Base-by-base conservation (phyloP, 1,140 invertebrate species). In the Geopemphigus sp. region DNA sequence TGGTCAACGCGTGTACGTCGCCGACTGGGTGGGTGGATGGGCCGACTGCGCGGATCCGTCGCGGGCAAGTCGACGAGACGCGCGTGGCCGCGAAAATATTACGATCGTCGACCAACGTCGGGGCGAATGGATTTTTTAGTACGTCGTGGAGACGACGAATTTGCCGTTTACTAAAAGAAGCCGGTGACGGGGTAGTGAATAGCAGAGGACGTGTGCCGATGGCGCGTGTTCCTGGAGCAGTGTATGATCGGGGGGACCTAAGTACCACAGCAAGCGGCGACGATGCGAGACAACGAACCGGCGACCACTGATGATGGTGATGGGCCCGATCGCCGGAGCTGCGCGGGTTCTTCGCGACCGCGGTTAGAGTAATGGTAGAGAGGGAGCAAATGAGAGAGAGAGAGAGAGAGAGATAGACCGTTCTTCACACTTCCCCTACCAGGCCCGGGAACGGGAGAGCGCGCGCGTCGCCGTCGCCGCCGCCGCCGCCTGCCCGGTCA, bases 261-360 rank as follows among this genome's bases (percentile, higher is more conserved):
- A n/a, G n/a, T n/a, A n/a, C n/a, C n/a, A n/a, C 56, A 61, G 74
- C 45, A 50, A 63, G 74, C 74, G 74, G 74, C 74, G 74, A 57
- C 74, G 74, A 63, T 78, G 61, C 74, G 54, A 39, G 74, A 78
- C 74, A 61, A 78, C 74, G 74, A 50, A 78, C 74, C 74, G 74
- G 50, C 74, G 74, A 78, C 74, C 74, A 78, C 74, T 78, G 74
- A 78, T 63, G 74, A 63, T 50, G 74, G 45, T 26, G 73, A 50
- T 59, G 72, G 72, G 56, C 56, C 45, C 72, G 32, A 57, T 47
- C 68, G 47, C 22, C 68, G 50, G 24, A 50, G 47, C 26, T 26
- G 54, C 32, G 72, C 54, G 29, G n/a, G 11, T 53, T 76, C 73
- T 76, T 76, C 73, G 54, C 56, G 73, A 39, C 57, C 57, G 54